Conservation (phyloP, 1,140 invertebrate species). For the Adoxophyes honmai region DNA sequence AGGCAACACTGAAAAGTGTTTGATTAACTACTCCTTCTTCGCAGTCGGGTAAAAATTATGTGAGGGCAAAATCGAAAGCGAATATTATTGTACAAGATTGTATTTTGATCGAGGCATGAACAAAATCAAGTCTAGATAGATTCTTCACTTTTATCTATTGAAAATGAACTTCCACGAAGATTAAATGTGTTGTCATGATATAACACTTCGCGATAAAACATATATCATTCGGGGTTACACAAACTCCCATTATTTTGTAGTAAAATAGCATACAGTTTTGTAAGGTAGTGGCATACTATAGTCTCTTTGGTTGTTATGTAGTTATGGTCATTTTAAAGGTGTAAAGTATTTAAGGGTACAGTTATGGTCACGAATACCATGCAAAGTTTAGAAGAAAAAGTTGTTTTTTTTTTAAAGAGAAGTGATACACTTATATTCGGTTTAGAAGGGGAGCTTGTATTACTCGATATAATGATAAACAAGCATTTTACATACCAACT, state of each 20-base stretch:
- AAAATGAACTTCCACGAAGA: no score
- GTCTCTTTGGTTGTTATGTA: background rate
- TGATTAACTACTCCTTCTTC: no score
- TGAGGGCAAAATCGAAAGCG: no score
- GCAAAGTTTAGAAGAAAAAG: background rate
- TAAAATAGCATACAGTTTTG: background rate
- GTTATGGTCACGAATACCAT: constrained; percentile 20
- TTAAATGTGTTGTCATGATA: background rate
- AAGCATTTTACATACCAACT: constrained; percentile 69
- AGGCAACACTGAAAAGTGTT: no score
- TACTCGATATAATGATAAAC: constrained; percentile 28
- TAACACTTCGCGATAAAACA: constrained; percentile 31
- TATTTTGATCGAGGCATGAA: no score
- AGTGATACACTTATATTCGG: background rate
- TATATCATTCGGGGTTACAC: constrained; percentile 28
- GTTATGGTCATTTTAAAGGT: background rate
- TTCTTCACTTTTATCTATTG: no score
- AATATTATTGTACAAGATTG: no score
- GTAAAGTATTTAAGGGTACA: constrained; percentile 1
- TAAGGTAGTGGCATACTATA: background rate
- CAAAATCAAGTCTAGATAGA: no score
- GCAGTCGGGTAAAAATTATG: no score
- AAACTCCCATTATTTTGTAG: constrained; percentile 31
- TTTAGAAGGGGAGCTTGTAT: constrained; percentile 35
- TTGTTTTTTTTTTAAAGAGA: background rate